Percentiles rank a stretch among this genome's conserved stretches.
phyloP scores from a whole-genome alignment of 2,113 vertebrate genomes.

The Pantherophis guttatus region DNA sequence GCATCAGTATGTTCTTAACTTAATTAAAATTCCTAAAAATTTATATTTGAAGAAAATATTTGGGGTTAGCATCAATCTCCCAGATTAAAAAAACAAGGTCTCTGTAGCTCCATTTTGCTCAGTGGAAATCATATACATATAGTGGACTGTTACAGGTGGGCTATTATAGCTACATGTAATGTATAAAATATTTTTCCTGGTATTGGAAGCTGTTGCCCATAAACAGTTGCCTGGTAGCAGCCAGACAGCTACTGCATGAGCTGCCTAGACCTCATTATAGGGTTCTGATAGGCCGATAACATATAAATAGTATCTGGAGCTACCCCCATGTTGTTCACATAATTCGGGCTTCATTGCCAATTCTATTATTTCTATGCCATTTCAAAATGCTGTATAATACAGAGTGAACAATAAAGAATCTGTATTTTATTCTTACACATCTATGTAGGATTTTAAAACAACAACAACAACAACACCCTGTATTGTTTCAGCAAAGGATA shows the following conservation, averaged over 20 bases:
- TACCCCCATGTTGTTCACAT: background rate
- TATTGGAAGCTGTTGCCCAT: background rate
- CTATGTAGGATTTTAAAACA: background rate
- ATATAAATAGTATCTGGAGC: background rate
- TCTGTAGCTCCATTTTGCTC: background rate
- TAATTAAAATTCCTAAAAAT: background rate
- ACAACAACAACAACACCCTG: background rate
- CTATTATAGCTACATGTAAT: background rate
- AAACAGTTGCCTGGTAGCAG: background rate
- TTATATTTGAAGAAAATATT: background rate
- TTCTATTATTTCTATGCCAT: background rate
- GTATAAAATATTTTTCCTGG: background rate
- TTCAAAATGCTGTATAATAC: background rate
- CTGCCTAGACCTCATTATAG: background rate
- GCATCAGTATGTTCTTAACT: background rate
- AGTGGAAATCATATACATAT: background rate
- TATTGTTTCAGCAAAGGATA: background rate
- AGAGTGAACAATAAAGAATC: background rate
- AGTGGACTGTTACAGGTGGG: background rate
- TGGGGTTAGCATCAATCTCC: background rate
- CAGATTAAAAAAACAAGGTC: background rate
- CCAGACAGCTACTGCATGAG: background rate
- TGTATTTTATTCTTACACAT: background rate
- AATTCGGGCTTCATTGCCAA: background rate
- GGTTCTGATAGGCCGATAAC: background rate